phyloP scores from a whole-genome alignment of 2,113 vertebrate species.

The Osmerus eperlanus region DNA sequence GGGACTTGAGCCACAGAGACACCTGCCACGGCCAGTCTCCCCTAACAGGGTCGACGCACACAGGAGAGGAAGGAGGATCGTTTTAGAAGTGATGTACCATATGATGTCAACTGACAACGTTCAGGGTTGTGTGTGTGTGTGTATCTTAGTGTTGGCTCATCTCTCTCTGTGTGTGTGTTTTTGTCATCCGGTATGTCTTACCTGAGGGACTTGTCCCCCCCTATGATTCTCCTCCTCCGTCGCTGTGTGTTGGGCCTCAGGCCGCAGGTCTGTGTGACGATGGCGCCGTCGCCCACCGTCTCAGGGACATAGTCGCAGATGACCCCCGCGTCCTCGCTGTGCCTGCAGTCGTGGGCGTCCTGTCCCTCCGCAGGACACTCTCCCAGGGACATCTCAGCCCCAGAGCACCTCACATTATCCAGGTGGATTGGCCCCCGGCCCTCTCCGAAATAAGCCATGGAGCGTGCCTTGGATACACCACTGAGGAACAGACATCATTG shows the following conservation, averaged over 20 bases:
- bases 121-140: neutral
- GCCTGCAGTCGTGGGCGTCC: conserved; percentile 74
- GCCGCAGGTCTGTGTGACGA: conserved; percentile 55
- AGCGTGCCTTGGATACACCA: conserved; percentile 76
- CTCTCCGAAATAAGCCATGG: conserved; percentile 82
- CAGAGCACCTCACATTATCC: conserved; percentile 75
- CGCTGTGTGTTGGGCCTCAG: conserved; percentile 62
- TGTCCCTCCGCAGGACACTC: conserved; percentile 53
- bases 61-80: neutral
- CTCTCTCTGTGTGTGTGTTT: neutral
- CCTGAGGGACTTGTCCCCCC: conserved; percentile 83
- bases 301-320: conserved; percentile 80
- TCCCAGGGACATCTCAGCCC: conserved; percentile 72
- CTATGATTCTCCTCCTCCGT: conserved; percentile 81
- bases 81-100: neutral
- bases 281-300: conserved; percentile 32
- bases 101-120: neutral
- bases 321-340: conserved; percentile 81
- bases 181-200: conserved; percentile 37
- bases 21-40: conserved; percentile 88
- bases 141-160: neutral
- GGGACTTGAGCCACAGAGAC: conserved; percentile 78
- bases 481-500: conserved; percentile 49
- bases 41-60: conserved; percentile 52
- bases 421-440: conserved; percentile 79